These are phyloP conservation scores for Sebastes itinus DNA, from an alignment of 2,797 vertebrate species.

Conservation along the genomic window DNA sequence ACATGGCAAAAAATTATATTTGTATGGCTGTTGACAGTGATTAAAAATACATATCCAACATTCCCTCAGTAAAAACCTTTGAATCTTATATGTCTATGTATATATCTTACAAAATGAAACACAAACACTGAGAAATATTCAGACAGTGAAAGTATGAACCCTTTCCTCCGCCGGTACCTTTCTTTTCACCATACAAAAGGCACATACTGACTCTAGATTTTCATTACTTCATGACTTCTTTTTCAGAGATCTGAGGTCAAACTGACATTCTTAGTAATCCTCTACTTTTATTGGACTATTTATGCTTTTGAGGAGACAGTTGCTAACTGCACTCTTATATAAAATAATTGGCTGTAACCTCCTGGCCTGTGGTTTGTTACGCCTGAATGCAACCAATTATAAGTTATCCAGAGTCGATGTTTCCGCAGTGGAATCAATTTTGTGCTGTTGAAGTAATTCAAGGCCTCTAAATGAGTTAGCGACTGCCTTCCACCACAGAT, in stretches of 20 bases:
- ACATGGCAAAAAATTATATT: too few species aligned
- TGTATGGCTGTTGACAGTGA: too few species aligned
- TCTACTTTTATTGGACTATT: conserved; percentile 31
- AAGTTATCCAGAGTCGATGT: conserved; percentile 60
- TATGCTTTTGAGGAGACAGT: conserved; percentile 29
- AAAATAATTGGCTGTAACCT: conserved; percentile 72
- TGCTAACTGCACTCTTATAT: conserved; percentile 42
- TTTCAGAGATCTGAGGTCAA: conserved; percentile 15
- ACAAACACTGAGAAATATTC: neutral
- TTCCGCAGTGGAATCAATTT: conserved; percentile 49
- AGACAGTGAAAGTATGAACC: neutral
- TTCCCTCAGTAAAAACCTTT: too few species aligned
- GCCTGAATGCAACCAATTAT: conserved; percentile 72
- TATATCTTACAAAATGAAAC: too few species aligned
- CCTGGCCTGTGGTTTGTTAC: conserved; percentile 47
- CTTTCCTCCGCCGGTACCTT: neutral
- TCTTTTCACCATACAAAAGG: neutral
- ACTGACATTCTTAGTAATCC: conserved; percentile 20
- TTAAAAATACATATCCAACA: too few species aligned
- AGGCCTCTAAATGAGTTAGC: conserved; percentile 41
- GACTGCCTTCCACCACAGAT: neutral
- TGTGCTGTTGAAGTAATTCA: conserved; percentile 48
- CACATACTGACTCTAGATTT: neutral
- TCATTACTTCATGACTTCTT: neutral
- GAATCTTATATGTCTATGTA: too few species aligned